Evolutionary conservation across 2,888 invertebrate genomes (phyloP), one percentile per base, ranked within the genome.

Genomic region (Thecophora atra): DNA sequence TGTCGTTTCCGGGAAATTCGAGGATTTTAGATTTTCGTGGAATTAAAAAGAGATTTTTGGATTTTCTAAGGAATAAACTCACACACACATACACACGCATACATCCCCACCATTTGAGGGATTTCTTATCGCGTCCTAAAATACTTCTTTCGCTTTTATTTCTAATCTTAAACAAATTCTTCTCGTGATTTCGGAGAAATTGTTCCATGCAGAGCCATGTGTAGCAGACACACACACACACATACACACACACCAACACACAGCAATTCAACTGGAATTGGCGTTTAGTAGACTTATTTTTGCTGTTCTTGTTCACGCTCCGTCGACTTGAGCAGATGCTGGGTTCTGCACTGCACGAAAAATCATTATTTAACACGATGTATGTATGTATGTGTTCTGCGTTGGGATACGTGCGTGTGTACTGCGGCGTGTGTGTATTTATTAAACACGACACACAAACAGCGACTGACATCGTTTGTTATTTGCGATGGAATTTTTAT

Each of bases 401-500:
- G 56, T 26, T 1, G 19, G 13, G 15, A 24, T 21, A 13, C 24
- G 56, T 5, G 56, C 4, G 5, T 56, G 1, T 24, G 47, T 47
- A n/a, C 21, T 15, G 44, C 4, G 44, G 24, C 26, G 64, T 47
- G 4, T 63, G 15, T 21, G 11, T 3, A 21, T 30, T 13, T 67
- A 24, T 19, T 26, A 28, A 21, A 52, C 26, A 3, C 13, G 21
- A 8, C 47, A 51, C 13, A 64, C 26, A 64, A 21, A 64, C 64
- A 64, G 42, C 17, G 19, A 30, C 15, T 44, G 44, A 58, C 28
- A 66, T 28, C 30, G 26, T 66, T 47, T 52, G n/a, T 3, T 17
- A 66, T 66, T 52, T 52, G 51, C 30, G 17, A 66, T 17, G 15
- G 42, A 17, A 56, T 69, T 69, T n/a, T 60, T 44, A 60, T 69